Evolutionary conservation across 2,113 vertebrate species (phyloP).

Genomic region (Phocoena sinus): DNA sequence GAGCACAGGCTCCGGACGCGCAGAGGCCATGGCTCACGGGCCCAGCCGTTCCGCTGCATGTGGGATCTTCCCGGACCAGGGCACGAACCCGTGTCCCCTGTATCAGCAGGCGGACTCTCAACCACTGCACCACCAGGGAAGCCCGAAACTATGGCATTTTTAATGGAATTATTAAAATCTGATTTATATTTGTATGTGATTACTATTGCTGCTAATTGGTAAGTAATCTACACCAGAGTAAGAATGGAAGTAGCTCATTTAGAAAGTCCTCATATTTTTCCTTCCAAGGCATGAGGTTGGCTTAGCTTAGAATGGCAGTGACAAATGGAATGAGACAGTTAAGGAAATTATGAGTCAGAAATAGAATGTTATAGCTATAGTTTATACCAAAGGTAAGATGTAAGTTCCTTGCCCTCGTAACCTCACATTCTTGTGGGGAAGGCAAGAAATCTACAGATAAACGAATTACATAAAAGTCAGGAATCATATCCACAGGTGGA

Average conservation of each 20-base stretch:
- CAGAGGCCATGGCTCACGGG: too few species aligned
- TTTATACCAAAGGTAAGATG: not conserved
- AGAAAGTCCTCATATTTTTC: not conserved
- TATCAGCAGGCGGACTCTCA: too few species aligned
- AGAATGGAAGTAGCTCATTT: not conserved
- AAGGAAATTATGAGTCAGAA: not conserved
- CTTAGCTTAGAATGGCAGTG: not conserved
- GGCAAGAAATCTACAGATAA: not conserved
- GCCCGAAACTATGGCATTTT: not conserved
- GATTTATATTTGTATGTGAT: not conserved
- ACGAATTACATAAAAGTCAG: not conserved
- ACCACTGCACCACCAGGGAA: too few species aligned
- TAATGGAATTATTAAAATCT: not conserved
- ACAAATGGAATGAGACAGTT: not conserved
- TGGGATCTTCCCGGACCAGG: too few species aligned
- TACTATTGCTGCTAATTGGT: not conserved
- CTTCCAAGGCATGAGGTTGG: not conserved
- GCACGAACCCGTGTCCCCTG: too few species aligned
- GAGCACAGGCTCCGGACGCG: too few species aligned
- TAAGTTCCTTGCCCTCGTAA: not conserved
- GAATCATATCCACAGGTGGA: not conserved
- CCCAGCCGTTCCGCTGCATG: too few species aligned
- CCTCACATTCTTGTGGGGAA: not conserved
- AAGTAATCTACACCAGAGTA: not conserved
- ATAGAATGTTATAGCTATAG: not conserved